A percentile compares a stretch with the other conserved stretches of the same genome.
phyloP scores from a whole-genome alignment of 2,113 vertebrate species.

The Zosterops borbonicus region DNA sequence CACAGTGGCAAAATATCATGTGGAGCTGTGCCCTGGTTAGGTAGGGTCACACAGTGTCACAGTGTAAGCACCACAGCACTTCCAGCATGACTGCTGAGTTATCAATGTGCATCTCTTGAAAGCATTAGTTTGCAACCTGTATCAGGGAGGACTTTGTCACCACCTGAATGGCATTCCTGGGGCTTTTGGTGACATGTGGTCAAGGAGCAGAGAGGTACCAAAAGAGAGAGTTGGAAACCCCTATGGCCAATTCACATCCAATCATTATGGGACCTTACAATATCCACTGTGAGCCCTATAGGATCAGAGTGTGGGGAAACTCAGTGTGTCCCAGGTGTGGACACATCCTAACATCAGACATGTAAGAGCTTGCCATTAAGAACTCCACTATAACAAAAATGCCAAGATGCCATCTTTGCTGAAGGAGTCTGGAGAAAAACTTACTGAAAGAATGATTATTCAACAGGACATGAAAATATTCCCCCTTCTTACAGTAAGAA shows the following conservation, averaged over 20 bases:
- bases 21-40: neutral
- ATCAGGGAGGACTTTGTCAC: neutral
- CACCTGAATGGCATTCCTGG: neutral
- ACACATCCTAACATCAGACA: neutral
- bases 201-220: neutral
- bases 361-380: neutral
- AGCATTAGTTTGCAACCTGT: neutral
- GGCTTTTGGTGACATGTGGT: neutral
- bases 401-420: neutral
- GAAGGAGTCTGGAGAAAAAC: neutral
- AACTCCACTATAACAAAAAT: neutral
- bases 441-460: neutral
- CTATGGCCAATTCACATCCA: rapidly evolving
- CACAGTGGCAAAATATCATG: neutral
- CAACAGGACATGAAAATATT: neutral
- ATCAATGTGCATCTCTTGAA: neutral
- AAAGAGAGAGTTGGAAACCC: neutral
- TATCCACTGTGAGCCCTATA: neutral
- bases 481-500: neutral
- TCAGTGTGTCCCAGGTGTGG: neutral
- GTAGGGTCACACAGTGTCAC: neutral
- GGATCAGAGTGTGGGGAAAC: neutral
- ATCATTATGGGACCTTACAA: neutral
- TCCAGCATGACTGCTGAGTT: neutral
- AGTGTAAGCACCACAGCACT: neutral